These are phyloP conservation scores for Anoncus sp. DNA, from an alignment of 2,888 invertebrate species.

Conservation along the genomic window DNA sequence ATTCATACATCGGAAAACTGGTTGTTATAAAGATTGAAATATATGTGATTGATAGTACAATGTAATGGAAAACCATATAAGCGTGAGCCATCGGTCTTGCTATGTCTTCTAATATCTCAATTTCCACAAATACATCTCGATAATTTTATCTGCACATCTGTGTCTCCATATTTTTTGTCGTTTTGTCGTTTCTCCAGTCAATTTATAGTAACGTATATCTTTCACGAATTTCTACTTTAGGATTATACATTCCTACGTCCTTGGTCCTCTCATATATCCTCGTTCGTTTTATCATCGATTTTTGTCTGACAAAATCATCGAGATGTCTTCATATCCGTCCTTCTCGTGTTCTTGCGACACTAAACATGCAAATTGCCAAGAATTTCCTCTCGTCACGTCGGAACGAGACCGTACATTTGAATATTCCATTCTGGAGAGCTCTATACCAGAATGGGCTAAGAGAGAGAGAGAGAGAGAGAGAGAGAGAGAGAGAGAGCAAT, in stretches of 20 bases:
- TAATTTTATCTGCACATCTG: neutral
- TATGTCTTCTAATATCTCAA: neutral
- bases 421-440: conserved; percentile 60
- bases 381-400: conserved; percentile 25
- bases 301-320: conserved; percentile 11
- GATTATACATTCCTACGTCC: conserved; percentile 26
- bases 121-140: neutral
- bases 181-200: conserved; percentile 3
- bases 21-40: neutral
- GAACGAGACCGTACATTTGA: conserved; percentile 51
- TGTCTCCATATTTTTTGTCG: neutral
- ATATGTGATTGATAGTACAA: conserved; percentile 13
- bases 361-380: conserved; percentile 58
- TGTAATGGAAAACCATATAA: neutral
- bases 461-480: neutral
- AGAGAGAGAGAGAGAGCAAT: neutral
- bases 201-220: neutral
- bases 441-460: conserved; percentile 1
- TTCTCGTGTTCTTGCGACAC: conserved; percentile 33
- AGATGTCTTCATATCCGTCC: conserved; percentile 41
- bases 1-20: neutral
- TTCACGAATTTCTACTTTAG: conserved; percentile 32
- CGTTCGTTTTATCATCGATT: conserved; percentile 38
- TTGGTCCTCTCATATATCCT: neutral
- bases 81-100: no score